Conservation (phyloP, 1,140 invertebrate genomes). For the Akabosia matsudoensis region DNA sequence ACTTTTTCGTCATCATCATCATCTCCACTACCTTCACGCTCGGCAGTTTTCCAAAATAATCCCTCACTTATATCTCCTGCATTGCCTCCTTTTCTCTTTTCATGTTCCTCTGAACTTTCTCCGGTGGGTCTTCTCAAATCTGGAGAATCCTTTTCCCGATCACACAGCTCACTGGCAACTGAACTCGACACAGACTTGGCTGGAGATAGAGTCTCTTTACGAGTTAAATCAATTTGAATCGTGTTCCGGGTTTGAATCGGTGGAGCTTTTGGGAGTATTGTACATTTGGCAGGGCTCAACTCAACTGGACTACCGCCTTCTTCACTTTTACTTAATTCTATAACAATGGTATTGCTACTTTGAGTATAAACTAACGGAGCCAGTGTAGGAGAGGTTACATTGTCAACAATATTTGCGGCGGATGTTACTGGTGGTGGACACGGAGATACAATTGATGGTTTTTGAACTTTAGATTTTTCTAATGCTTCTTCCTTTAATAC, state of each 20-base stretch:
- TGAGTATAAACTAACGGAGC: neutral
- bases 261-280: neutral
- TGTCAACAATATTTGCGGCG: neutral
- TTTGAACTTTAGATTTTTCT: conserved; percentile 17
- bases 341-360: conserved; percentile 8
- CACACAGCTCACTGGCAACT: neutral
- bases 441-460: neutral
- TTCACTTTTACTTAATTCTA: conserved; percentile 6
- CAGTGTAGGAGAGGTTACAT: neutral
- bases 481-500: neutral
- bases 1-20: neutral
- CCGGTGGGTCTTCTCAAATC: neutral
- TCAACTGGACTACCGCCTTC: neutral
- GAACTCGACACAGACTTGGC: conserved; percentile 4
- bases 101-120: neutral
- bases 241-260: neutral
- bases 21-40: neutral
- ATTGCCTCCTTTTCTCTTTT: neutral
- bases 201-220: neutral
- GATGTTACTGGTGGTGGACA: neutral
- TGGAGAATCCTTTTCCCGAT: neutral
- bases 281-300: neutral
- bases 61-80: conserved; percentile 7
- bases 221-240: conserved; percentile 15
- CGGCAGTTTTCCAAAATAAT: conserved; percentile 21